phyloP scores from a whole-genome alignment of 2,888 invertebrate species.

The Drosophila tanythrix region DNA sequence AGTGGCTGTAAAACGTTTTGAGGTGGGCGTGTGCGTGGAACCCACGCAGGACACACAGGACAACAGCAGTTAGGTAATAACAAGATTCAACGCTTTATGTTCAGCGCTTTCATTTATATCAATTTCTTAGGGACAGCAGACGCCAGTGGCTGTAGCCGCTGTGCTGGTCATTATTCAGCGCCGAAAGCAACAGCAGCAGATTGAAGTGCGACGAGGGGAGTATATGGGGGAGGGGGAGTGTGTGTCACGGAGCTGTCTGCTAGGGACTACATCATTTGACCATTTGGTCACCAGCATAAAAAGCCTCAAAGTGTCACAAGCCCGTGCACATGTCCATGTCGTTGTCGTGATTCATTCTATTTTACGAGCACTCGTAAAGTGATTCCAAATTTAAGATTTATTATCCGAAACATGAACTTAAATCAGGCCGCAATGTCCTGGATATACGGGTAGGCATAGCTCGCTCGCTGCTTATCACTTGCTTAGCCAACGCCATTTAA shows the following conservation, averaged over 20 bases:
- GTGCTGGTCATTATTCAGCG: conserved; percentile 61
- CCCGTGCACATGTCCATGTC: conserved; percentile 20
- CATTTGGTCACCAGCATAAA: conserved; percentile 57
- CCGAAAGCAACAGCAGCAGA: conserved; percentile 24
- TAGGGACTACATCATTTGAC: conserved; percentile 44
- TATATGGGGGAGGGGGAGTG: not conserved
- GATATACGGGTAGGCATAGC: conserved; percentile 11
- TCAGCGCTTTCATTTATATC: conserved; percentile 72
- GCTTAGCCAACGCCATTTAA: conserved; percentile 69
- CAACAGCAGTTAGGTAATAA: conserved; percentile 45
- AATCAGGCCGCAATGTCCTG: conserved; percentile 53
- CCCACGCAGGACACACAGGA: not conserved
- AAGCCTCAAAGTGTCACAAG: conserved; percentile 4
- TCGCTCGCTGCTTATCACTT: conserved; percentile 61
- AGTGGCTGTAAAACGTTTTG: conserved; percentile 64
- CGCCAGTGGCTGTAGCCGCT: conserved; percentile 11
- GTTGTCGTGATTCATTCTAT: conserved; percentile 49
- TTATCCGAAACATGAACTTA: conserved; percentile 71
- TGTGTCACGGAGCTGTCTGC: conserved; percentile 1
- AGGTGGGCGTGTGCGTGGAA: conserved; percentile 41
- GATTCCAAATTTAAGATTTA: conserved; percentile 78
- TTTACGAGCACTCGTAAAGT: conserved; percentile 76
- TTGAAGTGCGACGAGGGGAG: not conserved
- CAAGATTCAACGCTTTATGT: conserved; percentile 61
- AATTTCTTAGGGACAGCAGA: conserved; percentile 59